Conservation (phyloP, 2,797 vertebrate genomes). For the Falco peregrinus region DNA sequence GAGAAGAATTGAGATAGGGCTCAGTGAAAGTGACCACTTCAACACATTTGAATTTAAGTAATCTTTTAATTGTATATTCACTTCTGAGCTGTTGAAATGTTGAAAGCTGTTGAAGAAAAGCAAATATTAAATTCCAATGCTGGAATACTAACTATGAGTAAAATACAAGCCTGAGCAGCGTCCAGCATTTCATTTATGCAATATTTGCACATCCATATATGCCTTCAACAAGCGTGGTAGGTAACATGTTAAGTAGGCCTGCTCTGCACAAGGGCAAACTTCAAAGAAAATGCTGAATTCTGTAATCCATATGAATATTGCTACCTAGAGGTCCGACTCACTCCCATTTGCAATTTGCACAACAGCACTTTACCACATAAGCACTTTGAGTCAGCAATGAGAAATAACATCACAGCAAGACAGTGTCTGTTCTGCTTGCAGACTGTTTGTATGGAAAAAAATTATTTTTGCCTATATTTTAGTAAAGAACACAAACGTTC, state of each 20-base stretch:
- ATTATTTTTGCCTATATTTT: not conserved
- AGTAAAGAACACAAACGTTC: not conserved
- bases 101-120: not conserved
- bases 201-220: not conserved
- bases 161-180: slow-evolving; percentile 29
- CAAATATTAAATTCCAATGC: not conserved
- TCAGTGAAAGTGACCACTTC: not conserved
- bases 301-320: not conserved
- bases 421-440: fast-evolving
- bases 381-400: not conserved
- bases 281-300: not conserved
- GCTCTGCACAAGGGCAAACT: not conserved
- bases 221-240: not conserved
- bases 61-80: not conserved
- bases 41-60: not conserved
- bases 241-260: not conserved
- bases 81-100: not conserved
- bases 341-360: not conserved
- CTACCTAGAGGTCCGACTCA: not conserved
- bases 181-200: not conserved
- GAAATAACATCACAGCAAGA: not conserved
- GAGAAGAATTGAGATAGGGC: not conserved
- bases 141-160: not conserved
- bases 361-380: not conserved
- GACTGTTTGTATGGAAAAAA: not conserved